Evolutionary conservation across 2,113 vertebrate genomes (phyloP).

Genomic region (Regulus satrapa): DNA sequence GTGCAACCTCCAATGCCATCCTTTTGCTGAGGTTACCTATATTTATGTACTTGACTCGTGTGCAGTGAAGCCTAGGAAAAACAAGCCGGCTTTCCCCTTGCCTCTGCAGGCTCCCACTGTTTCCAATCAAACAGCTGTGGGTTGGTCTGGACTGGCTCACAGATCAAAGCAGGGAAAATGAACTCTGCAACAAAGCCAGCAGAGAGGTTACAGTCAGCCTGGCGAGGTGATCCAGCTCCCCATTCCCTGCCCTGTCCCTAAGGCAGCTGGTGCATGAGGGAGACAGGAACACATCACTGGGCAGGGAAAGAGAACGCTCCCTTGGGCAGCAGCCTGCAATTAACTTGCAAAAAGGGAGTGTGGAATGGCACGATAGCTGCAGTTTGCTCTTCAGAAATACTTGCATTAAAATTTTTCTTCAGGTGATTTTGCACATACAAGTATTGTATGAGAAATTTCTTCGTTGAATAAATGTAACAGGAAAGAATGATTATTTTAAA

Average conservation of each 20-base stretch:
- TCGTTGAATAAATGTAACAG: background rate
- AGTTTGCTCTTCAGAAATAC: background rate
- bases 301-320: background rate
- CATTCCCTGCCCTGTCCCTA: background rate
- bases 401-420: background rate
- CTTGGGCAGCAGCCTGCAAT: background rate
- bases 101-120: background rate
- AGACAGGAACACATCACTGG: background rate
- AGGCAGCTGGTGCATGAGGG: background rate
- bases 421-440: background rate
- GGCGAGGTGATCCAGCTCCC: background rate
- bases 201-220: background rate
- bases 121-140: background rate
- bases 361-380: background rate
- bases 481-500: background rate
- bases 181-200: background rate
- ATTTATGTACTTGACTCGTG: background rate
- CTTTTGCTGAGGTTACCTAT: background rate
- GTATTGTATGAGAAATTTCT: background rate
- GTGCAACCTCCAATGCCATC: background rate
- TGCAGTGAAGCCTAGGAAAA: background rate
- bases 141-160: background rate
- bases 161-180: background rate
- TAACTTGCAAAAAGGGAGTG: background rate
- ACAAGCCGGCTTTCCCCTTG: background rate